Evolutionary conservation across 2,888 invertebrate genomes (phyloP), one percentile per base, ranked within the genome.

Genomic region (Ophonus ardosiacus): DNA sequence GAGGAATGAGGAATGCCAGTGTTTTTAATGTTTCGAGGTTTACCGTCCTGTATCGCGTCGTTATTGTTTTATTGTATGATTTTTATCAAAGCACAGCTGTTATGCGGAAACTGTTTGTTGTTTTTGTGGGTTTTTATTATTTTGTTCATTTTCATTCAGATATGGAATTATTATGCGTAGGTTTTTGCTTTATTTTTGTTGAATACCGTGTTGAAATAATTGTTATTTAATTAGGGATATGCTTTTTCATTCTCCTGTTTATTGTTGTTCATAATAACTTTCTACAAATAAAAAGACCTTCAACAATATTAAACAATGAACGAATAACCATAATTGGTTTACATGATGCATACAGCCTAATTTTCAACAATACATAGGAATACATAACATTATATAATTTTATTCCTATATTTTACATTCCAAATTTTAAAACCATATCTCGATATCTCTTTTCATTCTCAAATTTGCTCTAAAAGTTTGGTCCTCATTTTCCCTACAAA

Each of bases 31-130:
- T 18, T 17, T 0, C 5, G 40, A 40, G 71, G 71, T 74, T 74
- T 74, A 24, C 43, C 74, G 43, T 78, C 13, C 57, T 56, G 78
- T n/a, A 13, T 78, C 24, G 78, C 21, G 18, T 78, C 78, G 74
- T 74, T 74, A 74, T 71, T 71, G 71, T 71, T 71, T 71, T 71
- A 71, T 74, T 74, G 51, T 78, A 56, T 78, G 78, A 78, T 78
- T 78, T 76, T 78, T 78, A 78, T 78, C 78, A 74, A 74, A 74
- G 56, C 78, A 31, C 78, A 78, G 57, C 78, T 78, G 78, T 57
- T 56, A 78, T 57, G 78, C 78, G 78, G 78, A 78, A 78, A 78
- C 56, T 57, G 57, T 78, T 78, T 1, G 43, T 74, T 17, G 43
- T 51, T 74, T 74, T 43, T 56, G 10, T 74, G 18, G 63, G 10